A percentile compares a stretch with the other conserved stretches of the same genome.
Conservation (phyloP, 2,797 vertebrate genomes). For the Amblyraja radiata region DNA sequence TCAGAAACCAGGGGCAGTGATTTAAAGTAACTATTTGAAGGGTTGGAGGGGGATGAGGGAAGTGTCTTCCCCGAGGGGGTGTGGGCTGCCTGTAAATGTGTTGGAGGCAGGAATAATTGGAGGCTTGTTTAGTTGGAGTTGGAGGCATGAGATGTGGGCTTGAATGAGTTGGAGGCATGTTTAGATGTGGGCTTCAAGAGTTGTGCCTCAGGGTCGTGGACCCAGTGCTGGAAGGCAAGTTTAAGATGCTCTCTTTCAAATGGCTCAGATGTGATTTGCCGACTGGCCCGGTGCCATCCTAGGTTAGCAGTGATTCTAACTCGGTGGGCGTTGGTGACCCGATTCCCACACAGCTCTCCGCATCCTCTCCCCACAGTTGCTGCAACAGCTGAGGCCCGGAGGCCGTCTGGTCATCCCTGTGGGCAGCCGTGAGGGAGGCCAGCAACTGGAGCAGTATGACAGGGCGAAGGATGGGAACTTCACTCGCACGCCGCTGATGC, state of each 20-base stretch:
- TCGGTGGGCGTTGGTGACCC: neutral
- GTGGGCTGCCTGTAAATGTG: neutral
- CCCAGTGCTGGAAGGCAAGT: too few species aligned
- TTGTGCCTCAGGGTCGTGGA: too few species aligned
- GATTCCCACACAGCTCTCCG: constrained; percentile 47
- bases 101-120: too few species aligned
- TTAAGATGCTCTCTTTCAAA: too few species aligned
- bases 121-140: too few species aligned
- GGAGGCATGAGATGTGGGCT: too few species aligned
- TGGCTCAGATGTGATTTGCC: neutral
- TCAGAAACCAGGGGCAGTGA: neutral
- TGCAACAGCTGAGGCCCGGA: constrained; percentile 80
- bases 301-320: too few species aligned
- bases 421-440: constrained; percentile 71
- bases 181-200: too few species aligned
- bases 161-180: too few species aligned
- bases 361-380: constrained; percentile 54
- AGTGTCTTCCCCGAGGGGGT: neutral
- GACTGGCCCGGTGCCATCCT: too few species aligned
- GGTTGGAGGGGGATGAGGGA: too few species aligned
- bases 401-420: constrained; percentile 78
- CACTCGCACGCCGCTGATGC: constrained; percentile 75
- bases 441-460: constrained; percentile 82
- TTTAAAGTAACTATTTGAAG: too few species aligned
- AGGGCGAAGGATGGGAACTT: constrained; percentile 73